Evolutionary conservation across 35 echinoderm and acorn worm species (phyloP).

Genomic region (Acanthaster planci): DNA sequence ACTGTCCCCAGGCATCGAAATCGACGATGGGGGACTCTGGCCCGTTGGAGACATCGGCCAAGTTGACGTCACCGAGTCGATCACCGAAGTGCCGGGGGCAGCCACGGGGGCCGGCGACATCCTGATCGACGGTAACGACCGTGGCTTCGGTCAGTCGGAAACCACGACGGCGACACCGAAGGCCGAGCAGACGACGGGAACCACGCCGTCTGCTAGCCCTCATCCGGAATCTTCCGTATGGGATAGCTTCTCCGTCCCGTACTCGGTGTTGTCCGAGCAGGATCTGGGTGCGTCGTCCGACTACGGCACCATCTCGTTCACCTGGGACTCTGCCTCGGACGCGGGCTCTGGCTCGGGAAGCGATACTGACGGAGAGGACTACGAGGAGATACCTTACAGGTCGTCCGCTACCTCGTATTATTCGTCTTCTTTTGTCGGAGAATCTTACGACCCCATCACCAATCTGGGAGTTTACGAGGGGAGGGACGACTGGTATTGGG

Average conservation of each 20-base stretch:
- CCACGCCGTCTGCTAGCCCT: background rate
- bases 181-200: background rate
- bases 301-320: no score
- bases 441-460: no score
- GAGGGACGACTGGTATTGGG: background rate
- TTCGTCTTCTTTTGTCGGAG: background rate
- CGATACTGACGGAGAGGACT: background rate
- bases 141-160: background rate
- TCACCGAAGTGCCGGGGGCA: background rate
- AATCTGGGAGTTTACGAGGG: background rate
- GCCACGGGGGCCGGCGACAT: background rate
- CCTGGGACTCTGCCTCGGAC: no score
- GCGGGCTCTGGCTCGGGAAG: no score
- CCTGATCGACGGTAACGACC: background rate
- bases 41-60: background rate
- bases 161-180: background rate
- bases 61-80: constrained; percentile 3
- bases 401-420: background rate
- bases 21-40: background rate
- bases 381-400: background rate
- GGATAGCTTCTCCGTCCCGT: constrained; percentile 14
- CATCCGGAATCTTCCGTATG: background rate
- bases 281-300: no score
- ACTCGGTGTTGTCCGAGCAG: background rate
- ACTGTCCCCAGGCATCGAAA: background rate